A percentile compares a stretch with the other conserved stretches of the same genome.
These are phyloP conservation scores for Hippopotamus amphibius DNA, from an alignment of 2,113 vertebrate genomes.

Conservation along the genomic window DNA sequence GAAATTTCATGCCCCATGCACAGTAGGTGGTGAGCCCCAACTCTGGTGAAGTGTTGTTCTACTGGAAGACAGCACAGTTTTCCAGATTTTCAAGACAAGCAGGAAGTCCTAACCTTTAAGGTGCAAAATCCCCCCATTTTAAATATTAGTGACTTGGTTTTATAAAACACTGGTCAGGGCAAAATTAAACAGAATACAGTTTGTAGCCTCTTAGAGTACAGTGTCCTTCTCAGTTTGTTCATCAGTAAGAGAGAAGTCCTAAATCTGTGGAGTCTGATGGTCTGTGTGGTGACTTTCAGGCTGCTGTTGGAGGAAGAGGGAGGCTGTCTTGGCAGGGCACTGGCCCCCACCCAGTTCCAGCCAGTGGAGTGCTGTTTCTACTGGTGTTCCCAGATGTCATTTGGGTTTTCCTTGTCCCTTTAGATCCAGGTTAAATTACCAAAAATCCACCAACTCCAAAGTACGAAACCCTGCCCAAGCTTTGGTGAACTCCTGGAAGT, in stretches of 20 bases:
- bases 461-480: neutral
- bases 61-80: neutral
- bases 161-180: neutral
- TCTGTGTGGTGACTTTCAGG: neutral
- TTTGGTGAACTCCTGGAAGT: neutral
- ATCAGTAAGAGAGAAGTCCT: neutral
- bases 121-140: neutral
- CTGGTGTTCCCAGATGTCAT: neutral
- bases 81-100: neutral
- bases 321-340: neutral
- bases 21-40: neutral
- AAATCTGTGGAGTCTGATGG: neutral
- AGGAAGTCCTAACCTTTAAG: neutral
- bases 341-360: neutral
- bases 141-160: slow-evolving; percentile 19
- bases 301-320: neutral
- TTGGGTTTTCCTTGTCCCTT: neutral
- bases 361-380: neutral
- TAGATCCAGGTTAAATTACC: neutral
- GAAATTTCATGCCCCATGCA: neutral
- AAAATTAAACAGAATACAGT: neutral
- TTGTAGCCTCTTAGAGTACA: neutral
- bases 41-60: neutral
- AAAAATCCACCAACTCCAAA: neutral
- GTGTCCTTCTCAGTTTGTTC: neutral